A percentile compares a stretch with the other conserved stretches of the same genome.
Conservation (phyloP, 1,140 invertebrate genomes). For the Hylaeus anthracinus region DNA sequence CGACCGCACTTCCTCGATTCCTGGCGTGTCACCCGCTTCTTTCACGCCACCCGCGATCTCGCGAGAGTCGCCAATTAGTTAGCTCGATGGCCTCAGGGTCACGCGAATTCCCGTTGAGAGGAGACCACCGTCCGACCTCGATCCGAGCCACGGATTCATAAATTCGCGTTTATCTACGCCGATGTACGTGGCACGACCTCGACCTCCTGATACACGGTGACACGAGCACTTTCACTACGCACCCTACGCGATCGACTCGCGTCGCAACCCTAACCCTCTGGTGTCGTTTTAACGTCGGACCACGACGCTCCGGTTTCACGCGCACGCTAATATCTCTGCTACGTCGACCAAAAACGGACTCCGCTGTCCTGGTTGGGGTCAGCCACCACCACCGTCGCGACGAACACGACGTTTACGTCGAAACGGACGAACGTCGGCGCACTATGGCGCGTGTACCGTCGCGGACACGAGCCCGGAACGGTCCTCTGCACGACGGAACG, state of each 20-base stretch:
- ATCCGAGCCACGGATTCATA: background rate
- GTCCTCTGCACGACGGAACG: no score
- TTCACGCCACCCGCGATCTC: background rate
- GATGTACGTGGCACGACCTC: conserved; percentile 51
- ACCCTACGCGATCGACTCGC: conserved; percentile 19
- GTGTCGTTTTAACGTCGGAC: no score
- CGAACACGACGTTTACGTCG: no score
- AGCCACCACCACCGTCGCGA: no score
- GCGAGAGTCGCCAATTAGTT: background rate
- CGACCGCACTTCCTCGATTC: conserved; percentile 16
- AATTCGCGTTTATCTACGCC: background rate
- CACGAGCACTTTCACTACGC: conserved; percentile 61
- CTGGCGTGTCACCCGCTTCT: background rate
- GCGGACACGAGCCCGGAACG: background rate
- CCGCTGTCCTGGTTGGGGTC: no score
- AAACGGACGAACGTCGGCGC: background rate
- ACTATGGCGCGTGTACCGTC: conserved; percentile 13
- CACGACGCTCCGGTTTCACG: no score
- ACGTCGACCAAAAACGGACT: no score
- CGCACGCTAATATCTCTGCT: no score
- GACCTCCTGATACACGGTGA: conserved; percentile 56
- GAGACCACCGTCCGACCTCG: background rate
- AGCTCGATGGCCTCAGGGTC: conserved; percentile 6
- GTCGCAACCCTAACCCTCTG: background rate
- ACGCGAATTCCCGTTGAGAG: background rate